These are phyloP conservation scores for Ischnus inquisitorius DNA, from an alignment of 2,888 invertebrate genomes.

Conservation along the genomic window DNA sequence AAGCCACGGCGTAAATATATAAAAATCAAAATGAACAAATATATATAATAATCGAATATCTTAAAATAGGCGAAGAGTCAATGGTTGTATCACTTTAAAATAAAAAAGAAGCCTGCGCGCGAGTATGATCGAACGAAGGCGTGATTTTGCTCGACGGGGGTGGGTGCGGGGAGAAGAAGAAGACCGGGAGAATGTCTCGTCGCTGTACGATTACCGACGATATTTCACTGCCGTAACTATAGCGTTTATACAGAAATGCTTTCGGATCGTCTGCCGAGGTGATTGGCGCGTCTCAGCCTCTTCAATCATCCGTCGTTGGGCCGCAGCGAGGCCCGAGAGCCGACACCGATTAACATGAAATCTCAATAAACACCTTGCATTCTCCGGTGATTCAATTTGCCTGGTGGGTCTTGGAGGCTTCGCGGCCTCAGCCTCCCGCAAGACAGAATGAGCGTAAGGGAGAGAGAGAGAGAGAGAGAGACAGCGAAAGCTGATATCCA, in stretches of 20 bases:
- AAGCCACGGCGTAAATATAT: neutral
- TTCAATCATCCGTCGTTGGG: constrained; percentile 54
- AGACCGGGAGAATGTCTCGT: neutral
- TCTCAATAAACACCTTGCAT: constrained; percentile 79
- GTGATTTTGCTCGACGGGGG: constrained; percentile 53
- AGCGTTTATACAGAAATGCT: neutral
- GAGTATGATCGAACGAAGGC: constrained; percentile 45
- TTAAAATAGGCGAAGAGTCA: too few species aligned
- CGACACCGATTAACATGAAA: constrained; percentile 78
- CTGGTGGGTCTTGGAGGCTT: constrained; percentile 49
- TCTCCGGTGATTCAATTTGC: constrained; percentile 80
- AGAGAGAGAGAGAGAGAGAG: constrained; percentile 21
- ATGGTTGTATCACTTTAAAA: too few species aligned
- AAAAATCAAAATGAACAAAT: neutral
- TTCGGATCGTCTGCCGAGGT: constrained; percentile 25
- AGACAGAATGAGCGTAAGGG: too few species aligned
- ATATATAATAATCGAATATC: too few species aligned
- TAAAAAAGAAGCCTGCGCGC: too few species aligned
- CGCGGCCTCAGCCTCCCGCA: constrained; percentile 5
- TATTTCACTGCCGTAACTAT: constrained; percentile 11
- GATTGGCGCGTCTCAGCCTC: constrained; percentile 35
- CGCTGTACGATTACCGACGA: neutral
- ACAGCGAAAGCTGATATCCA: constrained; percentile 73
- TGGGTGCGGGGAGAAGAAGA: neutral
- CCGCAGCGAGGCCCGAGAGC: constrained; percentile 30